phyloP scores from a whole-genome alignment of 2,888 invertebrate genomes.

The Patella ulyssiponensis region DNA sequence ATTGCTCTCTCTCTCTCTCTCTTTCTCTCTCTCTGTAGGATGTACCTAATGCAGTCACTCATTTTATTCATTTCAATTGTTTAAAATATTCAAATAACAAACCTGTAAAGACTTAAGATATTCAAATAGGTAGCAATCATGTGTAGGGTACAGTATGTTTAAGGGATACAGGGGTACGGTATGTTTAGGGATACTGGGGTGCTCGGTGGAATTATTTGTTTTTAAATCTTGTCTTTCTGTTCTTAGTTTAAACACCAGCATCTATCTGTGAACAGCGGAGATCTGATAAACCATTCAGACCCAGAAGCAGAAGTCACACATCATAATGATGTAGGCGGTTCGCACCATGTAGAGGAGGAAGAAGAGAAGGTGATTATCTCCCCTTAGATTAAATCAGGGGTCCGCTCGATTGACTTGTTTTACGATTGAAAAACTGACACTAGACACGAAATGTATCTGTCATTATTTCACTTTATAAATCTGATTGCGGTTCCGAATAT shows the following conservation, averaged over 20 bases:
- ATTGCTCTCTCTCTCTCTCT: too few relatives aligned
- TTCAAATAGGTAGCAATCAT: too few relatives aligned
- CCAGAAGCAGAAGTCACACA: constrained; percentile 53
- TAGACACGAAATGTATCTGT: not conserved
- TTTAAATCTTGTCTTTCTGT: not conserved
- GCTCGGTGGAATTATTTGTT: not conserved
- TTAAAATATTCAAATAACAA: too few relatives aligned
- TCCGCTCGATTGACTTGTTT: too few relatives aligned
- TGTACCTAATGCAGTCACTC: too few relatives aligned
- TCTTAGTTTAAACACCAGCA: constrained; percentile 56
- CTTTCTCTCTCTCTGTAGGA: too few relatives aligned
- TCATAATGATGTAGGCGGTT: constrained; percentile 47
- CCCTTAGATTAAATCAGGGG: not conserved
- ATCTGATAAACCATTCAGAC: constrained; percentile 51
- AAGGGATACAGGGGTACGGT: too few relatives aligned
- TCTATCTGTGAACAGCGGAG: constrained; percentile 69
- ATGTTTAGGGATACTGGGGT: too few relatives aligned
- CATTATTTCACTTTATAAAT: not conserved
- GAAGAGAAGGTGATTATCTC: constrained; percentile 41
- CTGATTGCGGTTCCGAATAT: not conserved
- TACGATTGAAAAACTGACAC: not conserved
- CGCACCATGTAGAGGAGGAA: constrained; percentile 31
- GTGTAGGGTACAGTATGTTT: too few relatives aligned
- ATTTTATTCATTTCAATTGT: too few relatives aligned
- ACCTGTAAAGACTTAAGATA: too few relatives aligned